Evolutionary conservation across 2,888 invertebrate species (phyloP), one percentile per base, ranked within the genome.

Genomic region (Trichogramma evanescens): DNA sequence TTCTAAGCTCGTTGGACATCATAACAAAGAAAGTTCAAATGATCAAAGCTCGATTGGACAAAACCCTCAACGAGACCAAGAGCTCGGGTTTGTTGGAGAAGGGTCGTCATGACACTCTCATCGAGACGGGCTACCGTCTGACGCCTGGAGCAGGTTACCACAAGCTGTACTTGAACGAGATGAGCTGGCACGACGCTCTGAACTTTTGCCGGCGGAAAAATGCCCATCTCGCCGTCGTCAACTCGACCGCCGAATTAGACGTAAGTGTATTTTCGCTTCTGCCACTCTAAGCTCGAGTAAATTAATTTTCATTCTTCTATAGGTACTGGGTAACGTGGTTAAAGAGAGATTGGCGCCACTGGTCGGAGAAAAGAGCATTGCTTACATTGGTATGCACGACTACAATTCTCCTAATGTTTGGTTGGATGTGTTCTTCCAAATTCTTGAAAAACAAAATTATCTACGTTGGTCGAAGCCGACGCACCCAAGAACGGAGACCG

Each of bases 161-260:
- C n/a, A 64, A 62, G 13, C 54, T 62, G 4, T 52, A 58, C 46
- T 9, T 52, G 50, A 13, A 26, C 26, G 58, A 59, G 41, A 38
- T 52, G 0, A 64, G 59, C 8, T 64, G 62, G 64, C 59, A 61
- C 59, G 63, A 61, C 13, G 63, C 63, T 41, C 50, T 58, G 40
- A 64, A 64, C 26, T 48, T 57, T 9, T 64, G 63, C 49, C 61
- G 56, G 6, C 50, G 8, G 8, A 54, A 54, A 10, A 51, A 55
- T 4, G 56, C 63, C 26, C 59, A 59, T 51, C 38, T 63, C 0
- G 57, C 63, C 5, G 52, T 57, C 48, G 54, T 63, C 4, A 51
- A 54, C 39, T 63, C 63, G 5, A 2, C 44, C 0, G 39, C 7
- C 13, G 63, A 63, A 50, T 42, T 6, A 44, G 7, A n/a, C 3